Evolutionary conservation across 2,113 vertebrate genomes (phyloP), one percentile per base, ranked within the genome.

Genomic region (Bambusicola thoracicus): DNA sequence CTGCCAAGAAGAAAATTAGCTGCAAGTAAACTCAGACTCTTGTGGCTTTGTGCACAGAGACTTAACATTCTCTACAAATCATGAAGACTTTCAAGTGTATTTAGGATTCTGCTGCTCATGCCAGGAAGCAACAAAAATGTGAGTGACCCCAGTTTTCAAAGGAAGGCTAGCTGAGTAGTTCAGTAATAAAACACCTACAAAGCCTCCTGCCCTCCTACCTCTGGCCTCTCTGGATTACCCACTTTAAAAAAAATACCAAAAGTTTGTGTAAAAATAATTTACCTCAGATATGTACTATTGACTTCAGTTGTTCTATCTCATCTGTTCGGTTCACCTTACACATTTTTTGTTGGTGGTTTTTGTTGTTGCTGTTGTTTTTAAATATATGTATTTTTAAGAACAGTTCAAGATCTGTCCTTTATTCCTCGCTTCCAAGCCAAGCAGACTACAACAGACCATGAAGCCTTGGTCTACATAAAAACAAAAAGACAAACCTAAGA

Each of bases 341-440:
- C 8, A n/a, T 5, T 36, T 36, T 46, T 0, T 5, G 8, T 2
- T 13, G 32, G 8, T 2, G 6, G 5, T 27, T 63, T 77, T 38
- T 51, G 3, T 40, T 32, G 32, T 58, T 58, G 29, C 53, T 58
- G 12, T 13, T 58, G 19, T n/a, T 58, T n/a, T n/a, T n/a, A 30
- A 30, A 30, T 55, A 55, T 30, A 58, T 13, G 8, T n/a, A 21
- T 58, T 2, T 27, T 81, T 70, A 32, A 12, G 2, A 19, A 51
- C 63, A 79, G 17, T 67, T 85, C 44, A 49, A 55, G 65, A 87
- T 34, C 15, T 15, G 8, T 34, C 13, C 12, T 83, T 66, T 41
- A 63, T 15, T 67, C 25, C 8, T 5, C 14, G 4, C 21, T 70
- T 62, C 4, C 1, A 2, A 38, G n/a, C 32, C 25, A 40, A 1